Evolutionary conservation across 2,888 invertebrate species (phyloP).

Genomic region (Neria commutata): DNA sequence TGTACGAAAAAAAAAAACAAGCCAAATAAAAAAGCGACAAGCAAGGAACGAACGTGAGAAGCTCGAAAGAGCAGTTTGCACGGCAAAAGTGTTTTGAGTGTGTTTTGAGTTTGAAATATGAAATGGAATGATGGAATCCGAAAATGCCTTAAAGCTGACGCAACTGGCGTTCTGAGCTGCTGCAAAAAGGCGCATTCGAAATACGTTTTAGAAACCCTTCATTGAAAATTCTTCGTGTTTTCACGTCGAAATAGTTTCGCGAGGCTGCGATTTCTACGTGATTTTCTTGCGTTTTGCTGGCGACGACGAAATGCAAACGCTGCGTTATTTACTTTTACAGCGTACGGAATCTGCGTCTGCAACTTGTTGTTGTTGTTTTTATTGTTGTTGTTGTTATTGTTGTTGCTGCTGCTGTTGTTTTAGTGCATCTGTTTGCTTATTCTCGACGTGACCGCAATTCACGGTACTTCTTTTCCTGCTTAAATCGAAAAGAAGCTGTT

Average conservation of each 20-base stretch:
- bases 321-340: neutral
- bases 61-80: no score
- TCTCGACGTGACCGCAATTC: conserved; percentile 28
- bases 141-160: no score
- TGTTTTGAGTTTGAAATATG: no score
- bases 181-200: no score
- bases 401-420: neutral
- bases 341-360: neutral
- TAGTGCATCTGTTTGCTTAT: conserved; percentile 5
- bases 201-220: no score
- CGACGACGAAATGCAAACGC: neutral
- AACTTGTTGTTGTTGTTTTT: neutral
- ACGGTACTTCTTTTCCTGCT: conserved; percentile 14
- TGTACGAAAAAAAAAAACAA: neutral
- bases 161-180: no score
- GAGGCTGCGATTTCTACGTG: no score
- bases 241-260: no score
- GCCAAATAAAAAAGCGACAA: neutral
- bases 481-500: conserved; percentile 19
- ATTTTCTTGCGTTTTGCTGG: no score
- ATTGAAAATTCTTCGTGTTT: neutral
- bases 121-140: no score
- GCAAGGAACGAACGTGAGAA: no score
- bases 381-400: neutral
- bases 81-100: neutral